These are phyloP conservation scores for Chroicocephalus ridibundus DNA, from an alignment of 2,113 vertebrate species.

Conservation along the genomic window DNA sequence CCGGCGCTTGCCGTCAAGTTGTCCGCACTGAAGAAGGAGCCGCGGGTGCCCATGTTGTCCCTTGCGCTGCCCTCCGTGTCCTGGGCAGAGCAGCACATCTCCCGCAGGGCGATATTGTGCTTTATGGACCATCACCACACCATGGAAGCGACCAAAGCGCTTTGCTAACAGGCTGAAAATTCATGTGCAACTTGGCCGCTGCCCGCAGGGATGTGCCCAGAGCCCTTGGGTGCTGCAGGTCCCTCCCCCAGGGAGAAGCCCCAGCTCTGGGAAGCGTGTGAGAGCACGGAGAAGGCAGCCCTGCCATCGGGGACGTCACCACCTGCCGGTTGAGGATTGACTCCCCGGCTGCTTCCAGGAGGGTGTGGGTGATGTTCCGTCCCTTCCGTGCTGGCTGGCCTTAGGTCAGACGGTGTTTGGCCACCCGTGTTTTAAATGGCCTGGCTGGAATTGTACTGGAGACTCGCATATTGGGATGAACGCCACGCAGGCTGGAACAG, in stretches of 20 bases:
- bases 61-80: neutral
- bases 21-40: neutral
- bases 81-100: neutral
- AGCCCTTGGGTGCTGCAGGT: neutral
- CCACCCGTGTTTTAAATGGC: neutral
- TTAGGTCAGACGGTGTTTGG: fast-evolving
- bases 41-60: fast-evolving
- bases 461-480: neutral
- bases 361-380: neutral
- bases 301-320: neutral
- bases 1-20: fast-evolving
- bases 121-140: fast-evolving
- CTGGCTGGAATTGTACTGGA: neutral
- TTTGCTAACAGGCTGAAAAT: neutral
- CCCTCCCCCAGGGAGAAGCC: neutral
- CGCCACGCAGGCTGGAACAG: neutral
- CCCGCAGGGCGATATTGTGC: no score
- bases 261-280: neutral
- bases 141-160: fast-evolving
- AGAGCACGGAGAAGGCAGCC: neutral
- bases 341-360: neutral
- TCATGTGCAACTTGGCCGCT: fast-evolving
- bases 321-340: neutral
- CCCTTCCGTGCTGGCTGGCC: neutral
- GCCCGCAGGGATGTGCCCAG: neutral